These are phyloP conservation scores for Oegoconia quadripuncta DNA, from an alignment of 2,888 invertebrate species.

Conservation along the genomic window DNA sequence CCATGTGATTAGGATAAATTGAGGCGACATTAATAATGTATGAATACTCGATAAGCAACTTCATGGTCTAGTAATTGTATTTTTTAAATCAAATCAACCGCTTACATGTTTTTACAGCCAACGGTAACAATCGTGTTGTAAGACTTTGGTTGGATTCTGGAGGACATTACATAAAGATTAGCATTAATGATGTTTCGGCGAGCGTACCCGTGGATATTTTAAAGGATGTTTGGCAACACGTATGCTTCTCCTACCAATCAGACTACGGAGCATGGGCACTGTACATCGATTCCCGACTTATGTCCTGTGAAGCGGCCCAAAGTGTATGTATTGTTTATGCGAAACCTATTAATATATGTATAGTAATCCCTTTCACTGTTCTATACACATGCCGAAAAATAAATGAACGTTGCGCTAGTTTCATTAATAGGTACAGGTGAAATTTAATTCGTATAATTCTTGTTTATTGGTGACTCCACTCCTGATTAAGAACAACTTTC, in stretches of 20 bases:
- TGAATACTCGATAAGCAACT: conserved; percentile 26
- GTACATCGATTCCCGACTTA: conserved; percentile 79
- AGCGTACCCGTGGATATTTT: conserved; percentile 59
- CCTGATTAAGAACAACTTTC: too few relatives aligned
- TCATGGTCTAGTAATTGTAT: conserved; percentile 28
- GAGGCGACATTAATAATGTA: conserved; percentile 34
- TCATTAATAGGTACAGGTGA: too few relatives aligned
- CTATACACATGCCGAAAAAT: too few relatives aligned
- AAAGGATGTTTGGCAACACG: conserved; percentile 80
- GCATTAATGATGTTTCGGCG: conserved; percentile 77
- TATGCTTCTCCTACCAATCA: conserved; percentile 83
- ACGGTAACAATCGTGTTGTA: conserved; percentile 69
- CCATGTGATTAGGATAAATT: conserved; percentile 25
- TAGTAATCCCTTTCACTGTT: too few relatives aligned
- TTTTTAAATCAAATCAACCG: conserved; percentile 1
- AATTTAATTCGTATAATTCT: too few relatives aligned
- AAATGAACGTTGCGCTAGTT: too few relatives aligned
- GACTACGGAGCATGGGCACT: conserved; percentile 80
- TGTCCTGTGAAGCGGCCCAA: conserved; percentile 51
- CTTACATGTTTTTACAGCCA: conserved; percentile 57
- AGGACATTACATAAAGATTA: conserved; percentile 76
- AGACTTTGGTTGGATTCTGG: conserved; percentile 80
- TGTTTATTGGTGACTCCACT: too few relatives aligned
- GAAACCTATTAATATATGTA: too few relatives aligned
- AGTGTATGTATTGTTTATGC: conserved; percentile 53